Base-by-base conservation (phyloP, 2,888 invertebrate genomes). In the Tetranychus truncatus region DNA sequence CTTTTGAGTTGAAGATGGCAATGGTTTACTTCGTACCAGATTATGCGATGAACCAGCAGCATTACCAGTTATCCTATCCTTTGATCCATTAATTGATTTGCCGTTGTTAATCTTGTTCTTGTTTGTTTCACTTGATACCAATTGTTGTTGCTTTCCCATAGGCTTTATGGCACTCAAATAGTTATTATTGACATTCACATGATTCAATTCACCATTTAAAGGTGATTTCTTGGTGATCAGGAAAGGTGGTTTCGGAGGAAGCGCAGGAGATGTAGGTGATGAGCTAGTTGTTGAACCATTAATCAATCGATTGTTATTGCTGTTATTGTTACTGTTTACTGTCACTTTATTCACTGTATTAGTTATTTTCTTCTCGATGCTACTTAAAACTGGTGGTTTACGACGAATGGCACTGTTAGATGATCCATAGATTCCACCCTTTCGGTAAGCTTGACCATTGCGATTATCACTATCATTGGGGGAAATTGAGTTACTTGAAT, bases 221-320 rank as follows among this genome's bases (percentile, higher is more conserved):
- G 55, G 55, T 55, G 55, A 55, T 69, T 69, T 69, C 24, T 69
- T 69, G 24, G 4, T 69, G 21, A 69, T 24, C 69, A 69, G 69
- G 24, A 69, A 69, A 21, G 69, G 24, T 20, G 69, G 69, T 69
- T 69, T 69, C n/a, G 69, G 69, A 18, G 69, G 69, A 21, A 69
- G 69, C 7, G 21, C 69, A 18, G 69, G 69, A 55, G 55, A 55
- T 69, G 69, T 69, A 18, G 69, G 24, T 24, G 69, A 69, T 18
- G 69, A 21, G 24, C 24, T 69, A 11, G 69, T 21, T 69, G 15
- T n/a, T 21, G 21, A 69, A 55, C 15, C 15, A 15, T 55, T 55
- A 55, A 55, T 55, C 55, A 55, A 55, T 55, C 55, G 55, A 55
- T 55, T 55, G 55, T 55, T 55, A 15, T 55, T 55, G 15, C 55